Evolutionary conservation across 2,797 vertebrate genomes (phyloP).

Genomic region (Menidia menidia): DNA sequence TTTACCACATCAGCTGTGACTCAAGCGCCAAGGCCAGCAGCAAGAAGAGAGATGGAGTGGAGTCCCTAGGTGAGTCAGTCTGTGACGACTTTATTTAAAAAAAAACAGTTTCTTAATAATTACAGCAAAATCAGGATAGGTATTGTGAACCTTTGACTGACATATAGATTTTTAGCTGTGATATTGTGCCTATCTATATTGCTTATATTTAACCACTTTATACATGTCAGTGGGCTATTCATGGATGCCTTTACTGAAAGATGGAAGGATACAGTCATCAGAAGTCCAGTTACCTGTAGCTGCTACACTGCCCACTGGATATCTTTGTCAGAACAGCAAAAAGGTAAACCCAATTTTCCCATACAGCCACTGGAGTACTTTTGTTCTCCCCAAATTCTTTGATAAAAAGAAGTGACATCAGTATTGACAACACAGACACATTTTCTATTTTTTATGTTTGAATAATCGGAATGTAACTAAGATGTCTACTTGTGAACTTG

Average conservation of each 20-base stretch:
- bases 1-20: slow-evolving; percentile 98
- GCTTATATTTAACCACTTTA: fast-evolving
- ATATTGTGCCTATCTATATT: not conserved
- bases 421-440: not conserved
- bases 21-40: slow-evolving; percentile 91
- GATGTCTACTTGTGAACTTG: too few relatives aligned
- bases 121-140: not conserved
- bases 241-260: slow-evolving; percentile 92
- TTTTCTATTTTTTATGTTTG: not conserved
- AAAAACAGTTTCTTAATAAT: too few relatives aligned
- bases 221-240: slow-evolving; percentile 88
- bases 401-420: not conserved
- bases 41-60: slow-evolving; percentile 93
- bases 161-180: not conserved
- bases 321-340: slow-evolving; percentile 87
- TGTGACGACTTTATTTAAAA: too few relatives aligned
- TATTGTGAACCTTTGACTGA: not conserved
- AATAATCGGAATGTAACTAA: not conserved
- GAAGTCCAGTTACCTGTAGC: slow-evolving; percentile 91
- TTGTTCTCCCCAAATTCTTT: too few relatives aligned
- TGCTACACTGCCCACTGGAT: slow-evolving; percentile 88
- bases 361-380: not conserved
- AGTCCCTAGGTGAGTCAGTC: slow-evolving; percentile 87
- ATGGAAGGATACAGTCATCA: slow-evolving; percentile 88
- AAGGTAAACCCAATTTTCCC: slow-evolving; percentile 77